These are phyloP conservation scores for Cantharis nigra DNA, from an alignment of 2,888 invertebrate genomes.

Conservation along the genomic window DNA sequence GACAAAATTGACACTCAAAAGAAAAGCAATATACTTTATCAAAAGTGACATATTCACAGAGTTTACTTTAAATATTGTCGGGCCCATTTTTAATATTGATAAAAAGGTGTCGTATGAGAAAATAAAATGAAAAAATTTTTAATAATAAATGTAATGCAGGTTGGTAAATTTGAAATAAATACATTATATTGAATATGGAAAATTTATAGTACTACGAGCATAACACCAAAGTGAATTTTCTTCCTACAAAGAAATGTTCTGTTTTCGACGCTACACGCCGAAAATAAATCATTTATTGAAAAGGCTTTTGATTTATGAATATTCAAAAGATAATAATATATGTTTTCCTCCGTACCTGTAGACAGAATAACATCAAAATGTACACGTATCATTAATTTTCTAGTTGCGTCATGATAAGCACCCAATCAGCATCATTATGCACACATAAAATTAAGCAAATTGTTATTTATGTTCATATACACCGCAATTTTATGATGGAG, in stretches of 20 bases:
- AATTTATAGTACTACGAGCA: neutral
- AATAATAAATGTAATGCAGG: neutral
- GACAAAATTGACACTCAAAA: neutral
- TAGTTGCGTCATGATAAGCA: neutral
- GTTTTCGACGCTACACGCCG: neutral
- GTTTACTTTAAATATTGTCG: neutral
- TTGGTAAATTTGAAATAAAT: constrained; percentile 1
- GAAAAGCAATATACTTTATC: neutral
- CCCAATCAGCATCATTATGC: neutral
- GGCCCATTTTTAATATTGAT: neutral
- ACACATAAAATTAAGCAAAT: neutral
- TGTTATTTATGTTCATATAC: neutral
- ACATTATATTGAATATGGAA: neutral
- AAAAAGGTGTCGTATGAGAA: neutral
- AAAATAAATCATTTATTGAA: constrained; percentile 1
- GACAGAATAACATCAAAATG: neutral
- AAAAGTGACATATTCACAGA: neutral
- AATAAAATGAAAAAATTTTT: neutral
- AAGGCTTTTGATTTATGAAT: constrained; percentile 5
- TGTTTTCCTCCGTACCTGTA: neutral
- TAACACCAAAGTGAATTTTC: constrained; percentile 1
- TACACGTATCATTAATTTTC: neutral
- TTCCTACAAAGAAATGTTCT: neutral
- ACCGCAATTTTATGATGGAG: neutral
- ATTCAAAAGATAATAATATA: constrained; percentile 4